Conservation (phyloP, 1,140 invertebrate genomes). For the Zaprionus vittiger region DNA sequence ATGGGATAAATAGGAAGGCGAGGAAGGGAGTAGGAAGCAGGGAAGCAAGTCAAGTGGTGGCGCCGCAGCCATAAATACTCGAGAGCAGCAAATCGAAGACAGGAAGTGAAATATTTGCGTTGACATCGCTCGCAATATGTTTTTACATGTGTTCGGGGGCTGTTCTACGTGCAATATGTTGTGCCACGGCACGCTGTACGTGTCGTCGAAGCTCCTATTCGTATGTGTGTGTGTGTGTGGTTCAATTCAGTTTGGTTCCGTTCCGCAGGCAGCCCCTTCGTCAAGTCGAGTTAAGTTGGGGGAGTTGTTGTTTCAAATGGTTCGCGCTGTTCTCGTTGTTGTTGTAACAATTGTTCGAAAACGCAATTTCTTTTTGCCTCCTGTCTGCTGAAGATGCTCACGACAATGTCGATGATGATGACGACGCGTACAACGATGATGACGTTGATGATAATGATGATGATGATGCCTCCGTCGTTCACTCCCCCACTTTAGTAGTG, state of each 20-base stretch:
- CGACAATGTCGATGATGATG: conserved; percentile 10
- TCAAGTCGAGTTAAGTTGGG: conserved; percentile 12
- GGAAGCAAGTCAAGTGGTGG: conserved; percentile 22
- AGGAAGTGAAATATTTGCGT: conserved; percentile 81
- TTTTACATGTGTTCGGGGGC: conserved; percentile 50
- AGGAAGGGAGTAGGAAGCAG: conserved; percentile 1
- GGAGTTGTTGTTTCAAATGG: conserved; percentile 69
- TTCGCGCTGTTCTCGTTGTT: conserved; percentile 27
- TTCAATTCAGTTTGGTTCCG: conserved; percentile 1
- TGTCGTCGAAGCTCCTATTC: too few relatives aligned
- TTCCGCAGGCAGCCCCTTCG: conserved; percentile 2
- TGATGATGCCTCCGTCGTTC: conserved; percentile 3
- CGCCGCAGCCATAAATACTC: conserved; percentile 35
- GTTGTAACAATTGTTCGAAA: conserved; percentile 71
- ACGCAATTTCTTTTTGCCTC: conserved; percentile 57
- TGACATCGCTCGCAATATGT: conserved; percentile 61
- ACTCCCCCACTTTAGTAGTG: conserved; percentile 51
- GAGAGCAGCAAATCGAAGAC: conserved; percentile 52
- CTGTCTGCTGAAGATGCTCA: conserved; percentile 22
- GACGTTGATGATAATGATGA: conserved; percentile 8
- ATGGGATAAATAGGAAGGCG: background rate
- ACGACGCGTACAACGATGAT: background rate
- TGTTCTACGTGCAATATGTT: conserved; percentile 14
- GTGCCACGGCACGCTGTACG: background rate
- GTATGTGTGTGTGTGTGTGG: conserved; percentile 4